Evolutionary conservation across 2,797 vertebrate genomes (phyloP).

Genomic region (Phalloptychus januarius): DNA sequence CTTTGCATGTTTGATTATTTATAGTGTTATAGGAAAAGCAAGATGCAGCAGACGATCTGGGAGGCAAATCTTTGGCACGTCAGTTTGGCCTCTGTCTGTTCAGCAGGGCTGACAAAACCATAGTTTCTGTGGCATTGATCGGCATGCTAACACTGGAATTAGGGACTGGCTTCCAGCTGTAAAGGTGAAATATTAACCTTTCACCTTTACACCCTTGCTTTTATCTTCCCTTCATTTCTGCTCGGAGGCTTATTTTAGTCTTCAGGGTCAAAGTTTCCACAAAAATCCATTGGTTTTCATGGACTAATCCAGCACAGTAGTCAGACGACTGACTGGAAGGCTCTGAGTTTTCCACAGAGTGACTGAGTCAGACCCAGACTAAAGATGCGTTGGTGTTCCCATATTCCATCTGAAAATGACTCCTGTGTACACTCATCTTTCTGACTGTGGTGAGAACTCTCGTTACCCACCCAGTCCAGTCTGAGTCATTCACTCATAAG

Average conservation of each 20-base stretch:
- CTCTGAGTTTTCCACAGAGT: conserved; percentile 64
- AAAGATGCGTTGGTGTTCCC: conserved; percentile 57
- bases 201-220: no score
- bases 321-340: conserved; percentile 57
- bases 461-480: neutral
- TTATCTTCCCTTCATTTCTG: conserved; percentile 7
- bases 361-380: conserved; percentile 73
- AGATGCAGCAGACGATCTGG: neutral
- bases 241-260: conserved; percentile 8
- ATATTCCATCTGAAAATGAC: conserved; percentile 33
- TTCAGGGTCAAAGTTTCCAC: conserved; percentile 48
- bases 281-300: conserved; percentile 6
- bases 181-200: neutral
- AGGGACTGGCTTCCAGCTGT: neutral
- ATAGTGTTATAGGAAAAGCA: neutral
- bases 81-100: neutral
- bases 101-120: neutral
- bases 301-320: conserved; percentile 42
- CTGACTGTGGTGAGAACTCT: conserved; percentile 14
- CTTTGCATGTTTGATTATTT: conserved; percentile 11
- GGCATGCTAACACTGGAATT: neutral
- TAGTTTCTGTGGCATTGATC: neutral
- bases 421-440: conserved; percentile 31
- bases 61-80: conserved; percentile 1
- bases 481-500: neutral